Base-by-base conservation (phyloP, 1,140 invertebrate genomes). In the Achroia grisella region DNA sequence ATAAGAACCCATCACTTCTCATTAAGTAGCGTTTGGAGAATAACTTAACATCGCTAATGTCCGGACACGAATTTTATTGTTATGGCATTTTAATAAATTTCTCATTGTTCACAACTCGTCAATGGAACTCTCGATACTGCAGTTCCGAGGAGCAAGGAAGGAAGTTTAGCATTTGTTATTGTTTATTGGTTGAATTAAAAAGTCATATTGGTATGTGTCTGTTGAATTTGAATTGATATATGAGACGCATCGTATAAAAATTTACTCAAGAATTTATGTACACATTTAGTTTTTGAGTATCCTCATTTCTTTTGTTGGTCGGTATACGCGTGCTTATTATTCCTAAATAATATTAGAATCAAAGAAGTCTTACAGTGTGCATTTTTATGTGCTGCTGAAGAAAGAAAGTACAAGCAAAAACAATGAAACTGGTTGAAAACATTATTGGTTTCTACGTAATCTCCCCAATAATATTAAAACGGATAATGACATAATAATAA, bases 1-100 rank as follows among this genome's bases (percentile, higher is more conserved):
- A 76, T 78, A 81, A 61, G 78, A 85, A 85, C 81, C 75, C 81
- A 85, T 85, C 78, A 85, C 70, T 85, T 85, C 81, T 85, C 78
- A 85, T 85, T 85, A 85, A 85, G 70, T 73, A 73, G 70, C 81
- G 81, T 81, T 81, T 75, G 76, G 71, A 82, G 81, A 85, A 85
- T 85, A 85, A 78, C 62, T 85, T 85, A 76, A 64, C 78, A 82
- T 82, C 61, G 46, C 55, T 80, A 82, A 85, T 82, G 78, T 85
- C 75, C 78, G 78, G 75, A 76, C 75, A 82, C 70, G 75, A 78
- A 75, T 82, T 82, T 84, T 84, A 84, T 84, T 84, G 80, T 81
- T 84, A 84, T 82, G 74, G 78, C 76, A 81, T 84, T 82, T 81
- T 82, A 84, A 84, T 84, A 78, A 78, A 77, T 73, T 71, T 78